phyloP scores from a whole-genome alignment of 2,113 vertebrate species.

The Alethe diademata region DNA sequence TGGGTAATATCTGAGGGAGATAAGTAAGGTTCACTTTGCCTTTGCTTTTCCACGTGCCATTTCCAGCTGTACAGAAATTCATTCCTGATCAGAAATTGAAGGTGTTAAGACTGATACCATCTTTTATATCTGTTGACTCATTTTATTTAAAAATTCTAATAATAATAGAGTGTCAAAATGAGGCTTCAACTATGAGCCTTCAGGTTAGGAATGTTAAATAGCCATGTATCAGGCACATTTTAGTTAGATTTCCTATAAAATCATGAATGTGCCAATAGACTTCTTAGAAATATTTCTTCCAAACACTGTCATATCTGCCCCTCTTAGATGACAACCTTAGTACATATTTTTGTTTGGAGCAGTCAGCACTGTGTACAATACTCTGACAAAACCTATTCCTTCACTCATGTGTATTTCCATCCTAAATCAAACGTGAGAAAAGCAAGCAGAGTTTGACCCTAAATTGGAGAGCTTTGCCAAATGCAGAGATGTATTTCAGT shows the following conservation, averaged over 20 bases:
- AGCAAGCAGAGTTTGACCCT: neutral
- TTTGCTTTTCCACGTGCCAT: neutral
- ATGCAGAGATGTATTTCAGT: neutral
- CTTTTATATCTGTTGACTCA: neutral
- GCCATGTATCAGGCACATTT: neutral
- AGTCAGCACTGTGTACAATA: neutral
- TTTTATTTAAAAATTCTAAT: neutral
- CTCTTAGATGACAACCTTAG: neutral
- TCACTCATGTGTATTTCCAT: neutral
- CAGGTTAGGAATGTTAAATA: neutral
- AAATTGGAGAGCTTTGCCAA: neutral
- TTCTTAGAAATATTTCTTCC: neutral
- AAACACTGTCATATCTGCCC: neutral
- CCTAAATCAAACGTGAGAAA: neutral
- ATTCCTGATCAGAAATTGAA: neutral
- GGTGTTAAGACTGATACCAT: neutral
- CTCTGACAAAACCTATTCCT: neutral
- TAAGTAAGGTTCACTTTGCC: neutral
- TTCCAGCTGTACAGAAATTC: neutral
- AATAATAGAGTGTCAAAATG: neutral
- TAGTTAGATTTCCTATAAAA: neutral
- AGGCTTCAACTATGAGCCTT: neutral
- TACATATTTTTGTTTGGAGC: neutral
- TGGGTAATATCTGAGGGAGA: neutral
- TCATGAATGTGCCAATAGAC: rapidly evolving